Base-by-base conservation (phyloP, 2,797 vertebrate species). In the Neosilurus hyrtlii region DNA sequence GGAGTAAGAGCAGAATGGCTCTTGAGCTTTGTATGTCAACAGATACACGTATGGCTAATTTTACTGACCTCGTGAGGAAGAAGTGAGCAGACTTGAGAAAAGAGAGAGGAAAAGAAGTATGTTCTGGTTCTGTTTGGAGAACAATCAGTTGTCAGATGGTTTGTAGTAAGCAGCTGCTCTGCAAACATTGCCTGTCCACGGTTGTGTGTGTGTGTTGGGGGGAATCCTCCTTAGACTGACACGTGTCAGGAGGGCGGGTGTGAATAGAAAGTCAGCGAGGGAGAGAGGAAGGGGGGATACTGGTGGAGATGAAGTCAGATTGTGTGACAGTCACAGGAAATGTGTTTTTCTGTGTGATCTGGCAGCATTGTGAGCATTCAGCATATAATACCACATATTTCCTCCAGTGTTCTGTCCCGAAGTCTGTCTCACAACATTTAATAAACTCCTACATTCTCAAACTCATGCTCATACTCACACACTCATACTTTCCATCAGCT, bases 91-190 rank as follows among this genome's bases (percentile, higher is more conserved):
- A n/a, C n/a, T n/a, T n/a, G n/a, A 20, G 51, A 26, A 54, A 43
- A 26, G 35, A n/a, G 24, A 37, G 5, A 0, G 16, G 63, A 68
- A n/a, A 37, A 52, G 10, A 61, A 62, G 77, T 5, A 54, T 54
- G 20, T 52, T 76, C 30, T 52, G 61, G 57, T 83, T 52, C 77
- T 77, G 67, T 54, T 61, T 87, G 65, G n/a, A 79, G 79, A 63
- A 43, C 56, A 79, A 84, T 43, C 71, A 66, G 51, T 79, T 71
- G 65, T 83, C 76, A 83, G 85, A 86, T 87, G 77, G 37, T 75
- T 37, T 51, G 11, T 86, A 75, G 82, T 87, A 75, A 71, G 79
- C 82, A 87, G 76, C 84, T 65, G 10, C 24, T 74, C 79, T 84
- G n/a, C n/a, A n/a, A n/a, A 83, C 62, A 79, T 83, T 79, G 72